Conservation (phyloP, 2,797 vertebrate genomes). For the Lemur catta region DNA sequence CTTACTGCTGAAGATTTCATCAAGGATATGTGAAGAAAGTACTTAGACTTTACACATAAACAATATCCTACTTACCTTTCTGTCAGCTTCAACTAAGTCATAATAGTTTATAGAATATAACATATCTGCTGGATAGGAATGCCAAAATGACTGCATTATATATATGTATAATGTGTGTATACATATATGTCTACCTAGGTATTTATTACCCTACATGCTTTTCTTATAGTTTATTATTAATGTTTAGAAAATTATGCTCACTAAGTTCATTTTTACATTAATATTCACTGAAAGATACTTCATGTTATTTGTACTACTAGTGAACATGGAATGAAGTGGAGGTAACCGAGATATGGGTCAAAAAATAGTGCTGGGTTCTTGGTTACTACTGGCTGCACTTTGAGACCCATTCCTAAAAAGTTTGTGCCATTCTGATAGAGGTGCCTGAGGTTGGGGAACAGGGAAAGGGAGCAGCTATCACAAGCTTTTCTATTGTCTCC, state of each 20-base stretch:
- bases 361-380: background rate
- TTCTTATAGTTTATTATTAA: background rate
- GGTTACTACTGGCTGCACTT: background rate
- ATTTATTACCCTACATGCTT: background rate
- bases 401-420: background rate
- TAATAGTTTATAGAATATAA: background rate
- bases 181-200: background rate
- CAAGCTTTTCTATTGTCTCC: background rate
- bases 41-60: background rate
- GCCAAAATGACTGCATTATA: background rate
- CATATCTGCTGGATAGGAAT: background rate
- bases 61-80: background rate
- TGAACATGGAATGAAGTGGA: background rate
- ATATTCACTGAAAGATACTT: background rate
- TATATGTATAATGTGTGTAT: background rate
- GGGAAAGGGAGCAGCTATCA: background rate
- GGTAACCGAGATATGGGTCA: background rate
- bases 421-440: background rate
- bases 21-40: background rate
- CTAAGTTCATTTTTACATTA: background rate
- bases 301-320: background rate
- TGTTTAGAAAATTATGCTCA: background rate
- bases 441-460: rapidly evolving
- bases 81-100: background rate
- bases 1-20: background rate